phyloP scores from a whole-genome alignment of 2,888 invertebrate species.

The Dioctria rufipes region DNA sequence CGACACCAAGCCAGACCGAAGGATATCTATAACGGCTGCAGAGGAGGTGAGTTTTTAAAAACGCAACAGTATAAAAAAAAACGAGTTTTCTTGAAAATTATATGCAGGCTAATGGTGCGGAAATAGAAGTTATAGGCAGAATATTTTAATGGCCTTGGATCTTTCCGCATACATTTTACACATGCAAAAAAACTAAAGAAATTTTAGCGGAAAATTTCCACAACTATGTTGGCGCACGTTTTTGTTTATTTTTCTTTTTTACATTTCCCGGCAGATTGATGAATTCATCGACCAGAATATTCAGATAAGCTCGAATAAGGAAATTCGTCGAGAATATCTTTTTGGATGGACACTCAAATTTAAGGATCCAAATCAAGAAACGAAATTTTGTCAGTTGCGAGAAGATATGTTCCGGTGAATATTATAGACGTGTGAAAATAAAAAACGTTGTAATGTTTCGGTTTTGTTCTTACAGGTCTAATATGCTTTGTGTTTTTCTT shows the following conservation, averaged over 20 bases:
- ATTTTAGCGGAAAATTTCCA: not conserved
- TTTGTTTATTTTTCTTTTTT: conserved; percentile 28
- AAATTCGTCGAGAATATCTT: conserved; percentile 90
- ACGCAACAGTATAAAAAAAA: conserved; percentile 39
- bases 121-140: conserved; percentile 26
- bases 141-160: not conserved
- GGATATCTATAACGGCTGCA: conserved; percentile 68
- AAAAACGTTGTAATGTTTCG: conserved; percentile 8
- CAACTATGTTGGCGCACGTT: not conserved
- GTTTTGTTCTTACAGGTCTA: conserved; percentile 74
- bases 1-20: conserved; percentile 66
- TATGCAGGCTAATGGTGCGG: conserved; percentile 17
- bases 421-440: not conserved
- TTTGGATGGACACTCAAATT: conserved; percentile 90
- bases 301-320: conserved; percentile 90
- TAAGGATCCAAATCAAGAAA: conserved; percentile 85
- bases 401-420: conserved; percentile 89
- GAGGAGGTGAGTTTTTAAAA: conserved; percentile 66
- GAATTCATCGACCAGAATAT: conserved; percentile 88
- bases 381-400: conserved; percentile 86
- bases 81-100: not conserved
- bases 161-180: not conserved
- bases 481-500: conserved; percentile 92
- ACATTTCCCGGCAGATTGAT: conserved; percentile 75
- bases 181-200: not conserved